Percentiles rank a stretch among this genome's conserved stretches.
phyloP scores from a whole-genome alignment of 2,888 invertebrate species.

The Ophonus ardosiacus region DNA sequence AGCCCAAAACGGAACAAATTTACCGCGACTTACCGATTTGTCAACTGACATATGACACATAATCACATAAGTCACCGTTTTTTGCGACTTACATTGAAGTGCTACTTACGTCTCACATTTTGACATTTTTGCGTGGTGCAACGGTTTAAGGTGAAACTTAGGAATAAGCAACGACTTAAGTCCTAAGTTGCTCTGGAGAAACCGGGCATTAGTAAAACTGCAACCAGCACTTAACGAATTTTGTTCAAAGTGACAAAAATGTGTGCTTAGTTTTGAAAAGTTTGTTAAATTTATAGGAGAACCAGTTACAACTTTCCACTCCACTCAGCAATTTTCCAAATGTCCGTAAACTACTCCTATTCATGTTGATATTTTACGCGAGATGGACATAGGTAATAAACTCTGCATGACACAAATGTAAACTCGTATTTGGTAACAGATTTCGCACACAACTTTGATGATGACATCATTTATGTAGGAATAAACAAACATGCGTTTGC shows the following conservation, averaged over 20 bases:
- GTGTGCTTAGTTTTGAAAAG: background rate
- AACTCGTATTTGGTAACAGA: slow-evolving; percentile 23
- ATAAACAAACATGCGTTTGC: slow-evolving; percentile 41
- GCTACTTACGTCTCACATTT: no score
- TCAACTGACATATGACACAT: no score
- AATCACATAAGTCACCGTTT: no score
- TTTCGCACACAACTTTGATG: slow-evolving; percentile 38
- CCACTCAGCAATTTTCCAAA: slow-evolving; percentile 31
- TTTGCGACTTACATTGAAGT: no score
- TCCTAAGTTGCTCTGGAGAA: no score
- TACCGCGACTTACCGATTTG: no score
- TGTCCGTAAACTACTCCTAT: background rate
- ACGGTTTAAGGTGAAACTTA: no score
- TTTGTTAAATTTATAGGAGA: background rate
- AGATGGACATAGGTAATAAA: slow-evolving; percentile 37
- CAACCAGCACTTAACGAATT: no score
- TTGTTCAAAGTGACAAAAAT: background rate
- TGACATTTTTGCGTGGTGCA: no score
- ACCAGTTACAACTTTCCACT: slow-evolving; percentile 21
- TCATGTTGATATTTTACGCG: background rate
- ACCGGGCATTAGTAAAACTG: no score
- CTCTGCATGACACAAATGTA: slow-evolving; percentile 4
- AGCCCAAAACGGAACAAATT: no score
- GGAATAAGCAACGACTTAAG: no score
- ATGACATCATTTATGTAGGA: slow-evolving; percentile 45